Percentiles rank a stretch among this genome's conserved stretches.
Evolutionary conservation across 2,113 vertebrate genomes (phyloP).

Genomic region (Misgurnus anguillicaudatus): DNA sequence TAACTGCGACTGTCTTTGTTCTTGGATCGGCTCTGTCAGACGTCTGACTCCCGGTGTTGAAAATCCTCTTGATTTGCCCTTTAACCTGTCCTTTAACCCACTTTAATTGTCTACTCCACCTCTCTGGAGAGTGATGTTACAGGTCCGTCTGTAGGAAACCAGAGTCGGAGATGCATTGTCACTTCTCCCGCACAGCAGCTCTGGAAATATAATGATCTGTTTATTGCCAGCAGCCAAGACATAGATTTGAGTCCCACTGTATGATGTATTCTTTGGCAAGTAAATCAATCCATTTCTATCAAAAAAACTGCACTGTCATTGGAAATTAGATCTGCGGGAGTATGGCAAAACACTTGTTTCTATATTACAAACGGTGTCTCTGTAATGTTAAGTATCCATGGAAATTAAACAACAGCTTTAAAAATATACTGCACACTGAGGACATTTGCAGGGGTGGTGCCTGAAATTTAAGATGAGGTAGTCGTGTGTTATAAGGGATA

Average conservation of each 20-base stretch:
- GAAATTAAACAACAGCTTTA: constrained; percentile 57
- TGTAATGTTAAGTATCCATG: constrained; percentile 50
- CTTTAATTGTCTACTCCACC: constrained; percentile 16
- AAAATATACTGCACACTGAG: constrained; percentile 49
- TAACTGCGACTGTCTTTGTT: constrained; percentile 10
- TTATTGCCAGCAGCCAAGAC: constrained; percentile 52
- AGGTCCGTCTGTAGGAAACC: background rate
- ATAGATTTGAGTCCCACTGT: constrained; percentile 47
- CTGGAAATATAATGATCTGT: constrained; percentile 58
- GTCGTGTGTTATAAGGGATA: background rate
- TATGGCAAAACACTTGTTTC: constrained; percentile 45
- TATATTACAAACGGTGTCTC: constrained; percentile 47
- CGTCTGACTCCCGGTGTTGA: background rate
- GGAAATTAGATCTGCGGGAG: constrained; percentile 57
- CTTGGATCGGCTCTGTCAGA: background rate
- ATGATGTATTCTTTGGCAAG: constrained; percentile 61
- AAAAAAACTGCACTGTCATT: constrained; percentile 58
- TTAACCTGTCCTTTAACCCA: constrained; percentile 18
- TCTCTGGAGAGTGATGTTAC: constrained; percentile 23
- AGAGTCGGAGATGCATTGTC: constrained; percentile 31
- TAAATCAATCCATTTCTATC: constrained; percentile 57
- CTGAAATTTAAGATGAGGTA: constrained; percentile 30
- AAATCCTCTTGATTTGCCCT: background rate
- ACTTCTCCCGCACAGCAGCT: constrained; percentile 19
- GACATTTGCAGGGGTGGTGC: constrained; percentile 27